phyloP scores from a whole-genome alignment of 2,113 vertebrate species.

The Coturnix japonica region DNA sequence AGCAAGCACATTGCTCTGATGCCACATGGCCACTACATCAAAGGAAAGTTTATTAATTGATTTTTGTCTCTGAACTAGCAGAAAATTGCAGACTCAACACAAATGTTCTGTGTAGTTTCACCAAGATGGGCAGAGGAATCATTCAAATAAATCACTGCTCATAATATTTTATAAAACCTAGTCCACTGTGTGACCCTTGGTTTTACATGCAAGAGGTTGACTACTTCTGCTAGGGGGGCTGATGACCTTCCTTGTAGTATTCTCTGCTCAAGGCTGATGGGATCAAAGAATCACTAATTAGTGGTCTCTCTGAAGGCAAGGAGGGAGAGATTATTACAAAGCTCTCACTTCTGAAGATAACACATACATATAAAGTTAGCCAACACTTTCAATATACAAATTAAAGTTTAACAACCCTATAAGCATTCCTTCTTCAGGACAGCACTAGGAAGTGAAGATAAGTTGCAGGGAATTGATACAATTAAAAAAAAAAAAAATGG shows the following conservation, averaged over 20 bases:
- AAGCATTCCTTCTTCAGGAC: slow-evolving; percentile 22
- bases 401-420: slow-evolving; percentile 13
- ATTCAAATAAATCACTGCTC: not conserved
- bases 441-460: not conserved
- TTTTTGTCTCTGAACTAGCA: not conserved
- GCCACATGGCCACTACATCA: rapidly evolving
- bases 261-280: not conserved
- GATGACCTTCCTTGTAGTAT: slow-evolving; percentile 14
- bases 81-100: not conserved
- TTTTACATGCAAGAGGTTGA: slow-evolving; percentile 3
- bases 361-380: not conserved
- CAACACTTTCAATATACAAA: slow-evolving; percentile 6
- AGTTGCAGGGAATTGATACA: not conserved
- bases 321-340: not conserved
- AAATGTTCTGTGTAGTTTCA: not conserved
- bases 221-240: slow-evolving; percentile 1
- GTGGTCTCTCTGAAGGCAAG: not conserved
- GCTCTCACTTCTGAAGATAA: slow-evolving; percentile 24
- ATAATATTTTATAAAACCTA: not conserved
- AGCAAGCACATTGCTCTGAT: not conserved
- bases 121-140: not conserved
- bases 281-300: slow-evolving; percentile 63
- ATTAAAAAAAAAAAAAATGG: not conserved
- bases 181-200: not conserved
- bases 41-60: not conserved